phyloP scores from a whole-genome alignment of 2,113 vertebrate genomes.

The Fregata magnificens region DNA sequence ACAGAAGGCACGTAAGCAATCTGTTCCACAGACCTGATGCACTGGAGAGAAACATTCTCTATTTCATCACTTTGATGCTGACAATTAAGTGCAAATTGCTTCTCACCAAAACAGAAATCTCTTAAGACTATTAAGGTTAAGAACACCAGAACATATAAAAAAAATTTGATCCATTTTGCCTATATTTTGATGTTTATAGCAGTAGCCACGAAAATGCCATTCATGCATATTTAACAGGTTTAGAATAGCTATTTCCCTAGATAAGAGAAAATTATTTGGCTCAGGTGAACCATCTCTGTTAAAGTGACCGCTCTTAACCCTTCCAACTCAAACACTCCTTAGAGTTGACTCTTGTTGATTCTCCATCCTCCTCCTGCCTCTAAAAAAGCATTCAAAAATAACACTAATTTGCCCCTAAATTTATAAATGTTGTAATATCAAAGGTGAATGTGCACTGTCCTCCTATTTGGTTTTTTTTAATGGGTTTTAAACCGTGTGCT shows the following conservation, averaged over 20 bases:
- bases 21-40: neutral
- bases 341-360: neutral
- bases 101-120: neutral
- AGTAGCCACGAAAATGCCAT: neutral
- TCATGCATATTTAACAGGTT: neutral
- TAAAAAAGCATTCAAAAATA: neutral
- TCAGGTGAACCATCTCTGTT: neutral
- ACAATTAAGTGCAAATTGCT: neutral
- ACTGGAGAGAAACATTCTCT: neutral
- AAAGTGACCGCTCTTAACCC: neutral
- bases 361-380: neutral
- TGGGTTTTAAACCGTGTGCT: neutral
- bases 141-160: neutral
- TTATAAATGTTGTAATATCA: neutral
- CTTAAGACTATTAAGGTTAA: neutral
- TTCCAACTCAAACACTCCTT: neutral
- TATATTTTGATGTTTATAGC: neutral
- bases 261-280: neutral
- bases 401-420: neutral
- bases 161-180: neutral
- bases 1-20: neutral
- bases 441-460: neutral
- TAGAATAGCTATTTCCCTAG: neutral
- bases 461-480: neutral
- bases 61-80: neutral